Conservation (phyloP, 1,140 invertebrate genomes). For the Heterodera schachtii region DNA sequence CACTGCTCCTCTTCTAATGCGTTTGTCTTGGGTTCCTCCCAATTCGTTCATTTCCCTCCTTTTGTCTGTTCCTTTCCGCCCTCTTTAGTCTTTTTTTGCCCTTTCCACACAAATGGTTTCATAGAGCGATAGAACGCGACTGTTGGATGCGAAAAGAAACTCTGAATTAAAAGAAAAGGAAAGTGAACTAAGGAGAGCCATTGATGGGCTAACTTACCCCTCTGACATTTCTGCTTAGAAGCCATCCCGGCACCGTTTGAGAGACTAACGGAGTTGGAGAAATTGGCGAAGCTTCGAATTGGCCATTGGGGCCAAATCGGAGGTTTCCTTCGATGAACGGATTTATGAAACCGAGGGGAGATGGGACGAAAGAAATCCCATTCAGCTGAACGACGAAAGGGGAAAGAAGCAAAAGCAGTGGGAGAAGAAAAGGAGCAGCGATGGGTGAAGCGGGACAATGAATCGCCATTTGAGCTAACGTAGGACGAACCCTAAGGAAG, state of each 20-base stretch:
- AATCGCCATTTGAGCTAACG: neutral
- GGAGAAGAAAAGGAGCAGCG: neutral
- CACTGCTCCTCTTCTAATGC: neutral
- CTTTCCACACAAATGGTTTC: neutral
- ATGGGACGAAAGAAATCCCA: neutral
- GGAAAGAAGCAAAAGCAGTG: neutral
- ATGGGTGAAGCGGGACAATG: neutral
- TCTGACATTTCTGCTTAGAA: neutral
- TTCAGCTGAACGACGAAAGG: neutral
- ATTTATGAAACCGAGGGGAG: neutral
- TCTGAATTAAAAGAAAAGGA: neutral
- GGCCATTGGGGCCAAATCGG: neutral
- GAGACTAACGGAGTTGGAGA: neutral
- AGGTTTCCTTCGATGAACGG: neutral
- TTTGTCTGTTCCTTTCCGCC: neutral
- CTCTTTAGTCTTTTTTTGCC: neutral
- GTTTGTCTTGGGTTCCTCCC: conserved; percentile 4
- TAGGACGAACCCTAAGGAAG: neutral
- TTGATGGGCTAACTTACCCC: neutral
- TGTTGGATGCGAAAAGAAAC: neutral
- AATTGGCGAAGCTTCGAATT: neutral
- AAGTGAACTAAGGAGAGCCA: no score
- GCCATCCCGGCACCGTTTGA: conserved; percentile 1
- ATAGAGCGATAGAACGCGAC: neutral
- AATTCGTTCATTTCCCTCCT: neutral